phyloP scores from a whole-genome alignment of 1,140 invertebrate genomes.

The Cydia amplana region DNA sequence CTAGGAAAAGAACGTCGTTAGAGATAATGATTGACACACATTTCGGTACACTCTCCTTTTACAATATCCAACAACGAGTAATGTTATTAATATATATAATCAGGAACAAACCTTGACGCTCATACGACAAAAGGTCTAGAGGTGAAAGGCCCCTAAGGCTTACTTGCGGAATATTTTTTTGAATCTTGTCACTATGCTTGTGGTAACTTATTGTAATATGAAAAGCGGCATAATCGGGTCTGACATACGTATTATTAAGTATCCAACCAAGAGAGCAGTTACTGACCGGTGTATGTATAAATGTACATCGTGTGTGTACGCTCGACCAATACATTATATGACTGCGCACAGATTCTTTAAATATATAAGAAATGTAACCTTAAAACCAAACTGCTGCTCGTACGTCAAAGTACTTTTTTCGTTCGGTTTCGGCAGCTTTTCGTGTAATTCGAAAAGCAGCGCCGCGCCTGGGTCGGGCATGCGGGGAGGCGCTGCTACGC shows the following conservation, averaged over 20 bases:
- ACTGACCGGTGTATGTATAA: too few species aligned
- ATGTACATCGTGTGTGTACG: too few species aligned
- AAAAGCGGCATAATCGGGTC: too few species aligned
- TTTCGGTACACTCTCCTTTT: neutral
- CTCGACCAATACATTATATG: too few species aligned
- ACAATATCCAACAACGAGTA: too few species aligned
- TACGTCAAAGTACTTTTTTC: conserved; percentile 49
- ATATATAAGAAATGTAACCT: conserved; percentile 47
- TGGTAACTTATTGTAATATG: neutral
- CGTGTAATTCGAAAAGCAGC: conserved; percentile 73
- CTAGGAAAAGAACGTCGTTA: neutral
- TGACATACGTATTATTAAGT: too few species aligned
- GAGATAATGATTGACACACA: neutral
- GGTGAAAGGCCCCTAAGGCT: too few species aligned
- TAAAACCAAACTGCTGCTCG: conserved; percentile 67
- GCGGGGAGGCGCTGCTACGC: conserved; percentile 65
- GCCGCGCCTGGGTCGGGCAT: conserved; percentile 71
- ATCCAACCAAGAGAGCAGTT: too few species aligned
- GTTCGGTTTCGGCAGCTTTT: conserved; percentile 53
- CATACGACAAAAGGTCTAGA: neutral
- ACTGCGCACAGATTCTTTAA: neutral
- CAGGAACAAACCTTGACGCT: neutral
- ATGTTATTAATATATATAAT: neutral
- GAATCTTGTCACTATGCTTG: neutral
- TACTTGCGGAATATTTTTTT: too few species aligned